Percentiles rank a stretch among this genome's conserved stretches.
These are phyloP conservation scores for Drosophila nr. fundita DNA, from an alignment of 2,888 invertebrate genomes.

Conservation along the genomic window DNA sequence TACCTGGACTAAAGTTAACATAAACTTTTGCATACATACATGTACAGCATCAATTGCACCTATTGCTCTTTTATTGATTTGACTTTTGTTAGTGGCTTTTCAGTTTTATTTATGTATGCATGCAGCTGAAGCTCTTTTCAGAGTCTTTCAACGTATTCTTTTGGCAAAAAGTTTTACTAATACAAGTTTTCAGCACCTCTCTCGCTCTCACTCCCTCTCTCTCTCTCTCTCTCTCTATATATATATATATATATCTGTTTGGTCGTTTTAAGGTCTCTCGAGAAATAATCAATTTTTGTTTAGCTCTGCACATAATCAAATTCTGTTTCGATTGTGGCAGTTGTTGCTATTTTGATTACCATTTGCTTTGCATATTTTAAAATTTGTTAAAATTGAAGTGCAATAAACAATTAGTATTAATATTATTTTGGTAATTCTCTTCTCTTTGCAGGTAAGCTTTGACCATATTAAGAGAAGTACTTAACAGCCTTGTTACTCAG, in stretches of 20 bases:
- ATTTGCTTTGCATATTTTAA: constrained; percentile 55
- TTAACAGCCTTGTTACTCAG: constrained; percentile 2
- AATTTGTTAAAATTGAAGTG: constrained; percentile 31
- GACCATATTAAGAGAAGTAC: not conserved
- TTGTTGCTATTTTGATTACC: constrained; percentile 24
- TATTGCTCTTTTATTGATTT: constrained; percentile 69
- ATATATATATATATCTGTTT: not conserved
- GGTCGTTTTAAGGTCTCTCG: constrained; percentile 38
- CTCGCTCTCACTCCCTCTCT: constrained; percentile 1
- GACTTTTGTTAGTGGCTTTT: constrained; percentile 40
- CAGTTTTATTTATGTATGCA: constrained; percentile 38
- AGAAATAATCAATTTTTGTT: constrained; percentile 69
- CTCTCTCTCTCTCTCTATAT: not conserved
- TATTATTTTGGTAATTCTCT: constrained; percentile 20
- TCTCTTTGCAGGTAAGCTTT: constrained; percentile 71
- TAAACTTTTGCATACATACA: constrained; percentile 45
- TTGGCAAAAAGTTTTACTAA: constrained; percentile 38
- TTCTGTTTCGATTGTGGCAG: constrained; percentile 43
- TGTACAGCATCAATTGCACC: not conserved
- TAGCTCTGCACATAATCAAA: constrained; percentile 60
- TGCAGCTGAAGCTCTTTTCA: constrained; percentile 6
- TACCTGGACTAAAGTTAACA: constrained; percentile 58
- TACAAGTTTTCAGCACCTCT: constrained; percentile 33
- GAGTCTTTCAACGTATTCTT: constrained; percentile 47
- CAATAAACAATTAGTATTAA: constrained; percentile 49